These are phyloP conservation scores for Venustaconcha ellipsiformis DNA, from an alignment of 1,140 invertebrate species.

Conservation along the genomic window DNA sequence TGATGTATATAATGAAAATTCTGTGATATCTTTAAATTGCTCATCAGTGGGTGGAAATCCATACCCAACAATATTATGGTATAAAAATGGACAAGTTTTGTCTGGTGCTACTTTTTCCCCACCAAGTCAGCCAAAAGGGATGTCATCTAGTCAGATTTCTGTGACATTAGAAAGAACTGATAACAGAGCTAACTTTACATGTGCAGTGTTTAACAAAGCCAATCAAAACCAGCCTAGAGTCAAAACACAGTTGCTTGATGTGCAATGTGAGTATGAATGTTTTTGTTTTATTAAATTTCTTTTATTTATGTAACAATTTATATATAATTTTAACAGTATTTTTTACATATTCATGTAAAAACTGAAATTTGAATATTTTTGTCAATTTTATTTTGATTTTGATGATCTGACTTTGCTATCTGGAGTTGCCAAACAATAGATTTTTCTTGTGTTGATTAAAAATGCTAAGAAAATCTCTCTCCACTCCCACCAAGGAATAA, in stretches of 20 bases:
- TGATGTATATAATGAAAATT: slow-evolving; percentile 29
- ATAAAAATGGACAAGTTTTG: slow-evolving; percentile 43
- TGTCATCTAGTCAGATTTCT: slow-evolving; percentile 26
- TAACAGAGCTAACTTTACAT: slow-evolving; percentile 47
- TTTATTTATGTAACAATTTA: background rate
- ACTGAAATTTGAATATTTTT: too few relatives aligned
- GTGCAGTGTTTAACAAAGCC: slow-evolving; percentile 44
- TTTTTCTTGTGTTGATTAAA: too few relatives aligned
- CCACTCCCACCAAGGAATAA: too few relatives aligned
- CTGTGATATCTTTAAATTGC: slow-evolving; percentile 42
- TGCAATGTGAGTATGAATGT: slow-evolving; percentile 43
- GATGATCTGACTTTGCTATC: too few relatives aligned
- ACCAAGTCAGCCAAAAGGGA: slow-evolving; percentile 10
- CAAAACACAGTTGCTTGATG: slow-evolving; percentile 26
- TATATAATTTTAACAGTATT: background rate
- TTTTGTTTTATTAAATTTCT: background rate
- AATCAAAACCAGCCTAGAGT: slow-evolving; percentile 34
- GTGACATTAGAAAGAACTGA: slow-evolving; percentile 35
- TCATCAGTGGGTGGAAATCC: slow-evolving; percentile 48
- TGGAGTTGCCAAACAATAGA: too few relatives aligned
- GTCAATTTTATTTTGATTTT: too few relatives aligned
- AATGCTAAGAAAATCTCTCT: too few relatives aligned
- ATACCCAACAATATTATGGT: slow-evolving; percentile 42
- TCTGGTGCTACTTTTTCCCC: slow-evolving; percentile 25
- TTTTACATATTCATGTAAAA: background rate